Conservation (phyloP, 2,797 vertebrate genomes). For the Peromyscus attwateri region DNA sequence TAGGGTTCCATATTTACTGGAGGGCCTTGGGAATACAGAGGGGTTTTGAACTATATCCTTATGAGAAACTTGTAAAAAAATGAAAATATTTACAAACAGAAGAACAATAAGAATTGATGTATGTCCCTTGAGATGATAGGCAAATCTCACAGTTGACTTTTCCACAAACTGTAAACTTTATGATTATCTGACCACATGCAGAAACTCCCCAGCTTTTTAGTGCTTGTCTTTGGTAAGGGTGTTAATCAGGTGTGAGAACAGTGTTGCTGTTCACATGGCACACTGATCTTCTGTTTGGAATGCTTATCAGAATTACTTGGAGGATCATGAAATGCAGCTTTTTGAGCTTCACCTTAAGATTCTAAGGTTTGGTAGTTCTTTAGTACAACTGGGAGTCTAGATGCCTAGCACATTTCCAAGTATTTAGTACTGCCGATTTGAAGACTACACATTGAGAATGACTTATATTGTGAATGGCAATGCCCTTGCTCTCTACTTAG, state of each 20-base stretch:
- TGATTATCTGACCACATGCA: slow-evolving; percentile 28
- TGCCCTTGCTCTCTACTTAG: not conserved
- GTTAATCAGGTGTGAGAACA: not conserved
- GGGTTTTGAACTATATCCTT: not conserved
- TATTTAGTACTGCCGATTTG: not conserved
- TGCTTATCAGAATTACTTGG: not conserved
- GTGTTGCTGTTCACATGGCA: not conserved
- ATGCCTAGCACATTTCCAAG: not conserved
- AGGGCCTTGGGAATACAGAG: not conserved
- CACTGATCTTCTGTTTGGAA: not conserved
- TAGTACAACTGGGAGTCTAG: not conserved
- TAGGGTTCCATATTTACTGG: slow-evolving; percentile 20
- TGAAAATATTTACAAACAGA: not conserved
- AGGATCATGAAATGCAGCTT: not conserved
- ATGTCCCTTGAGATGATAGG: not conserved
- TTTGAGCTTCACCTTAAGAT: not conserved
- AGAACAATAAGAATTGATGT: not conserved
- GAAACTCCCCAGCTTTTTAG: not conserved
- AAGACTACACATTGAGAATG: not conserved
- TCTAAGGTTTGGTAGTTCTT: not conserved
- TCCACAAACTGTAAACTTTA: slow-evolving; percentile 39
- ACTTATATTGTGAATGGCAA: not conserved
- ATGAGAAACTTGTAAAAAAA: not conserved
- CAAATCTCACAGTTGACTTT: slow-evolving; percentile 41
- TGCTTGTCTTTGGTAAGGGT: not conserved